phyloP scores from a whole-genome alignment of 2,888 invertebrate genomes.

The Scaptomyza tumidula region DNA sequence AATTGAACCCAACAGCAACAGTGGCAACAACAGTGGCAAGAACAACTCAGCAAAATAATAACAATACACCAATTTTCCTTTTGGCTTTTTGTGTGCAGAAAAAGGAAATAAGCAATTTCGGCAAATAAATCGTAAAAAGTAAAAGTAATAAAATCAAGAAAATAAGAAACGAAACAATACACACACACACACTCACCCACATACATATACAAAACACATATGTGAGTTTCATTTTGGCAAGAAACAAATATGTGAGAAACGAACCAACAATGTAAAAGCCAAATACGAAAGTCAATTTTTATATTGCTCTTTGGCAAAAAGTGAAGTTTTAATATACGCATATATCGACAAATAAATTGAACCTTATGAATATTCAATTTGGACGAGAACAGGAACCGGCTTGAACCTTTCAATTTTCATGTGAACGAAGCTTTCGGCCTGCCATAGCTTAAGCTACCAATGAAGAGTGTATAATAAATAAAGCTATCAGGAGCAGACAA shows the following conservation, averaged over 20 bases:
- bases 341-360: slow-evolving; percentile 42
- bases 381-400: not conserved
- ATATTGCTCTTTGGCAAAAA: slow-evolving; percentile 32
- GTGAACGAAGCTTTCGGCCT: not conserved
- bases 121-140: slow-evolving; percentile 80
- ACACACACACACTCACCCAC: slow-evolving; percentile 11
- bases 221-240: slow-evolving; percentile 31
- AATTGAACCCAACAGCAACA: slow-evolving; percentile 1
- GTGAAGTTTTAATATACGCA: slow-evolving; percentile 41
- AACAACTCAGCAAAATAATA: slow-evolving; percentile 32
- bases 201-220: not conserved
- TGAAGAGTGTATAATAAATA: slow-evolving; percentile 30
- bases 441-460: not conserved
- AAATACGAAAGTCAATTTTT: slow-evolving; percentile 36
- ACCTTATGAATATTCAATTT: slow-evolving; percentile 52
- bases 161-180: slow-evolving; percentile 66
- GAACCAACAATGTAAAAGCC: slow-evolving; percentile 7
- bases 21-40: slow-evolving; percentile 4
- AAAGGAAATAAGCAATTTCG: slow-evolving; percentile 78
- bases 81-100: slow-evolving; percentile 38
- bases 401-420: not conserved
- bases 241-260: slow-evolving; percentile 11
- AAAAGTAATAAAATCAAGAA: slow-evolving; percentile 79
- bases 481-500: slow-evolving; percentile 35
- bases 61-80: slow-evolving; percentile 60